A percentile compares a stretch with the other conserved stretches of the same genome.
Conservation (phyloP, 2,888 invertebrate species). For the Philhelius pedissequus region DNA sequence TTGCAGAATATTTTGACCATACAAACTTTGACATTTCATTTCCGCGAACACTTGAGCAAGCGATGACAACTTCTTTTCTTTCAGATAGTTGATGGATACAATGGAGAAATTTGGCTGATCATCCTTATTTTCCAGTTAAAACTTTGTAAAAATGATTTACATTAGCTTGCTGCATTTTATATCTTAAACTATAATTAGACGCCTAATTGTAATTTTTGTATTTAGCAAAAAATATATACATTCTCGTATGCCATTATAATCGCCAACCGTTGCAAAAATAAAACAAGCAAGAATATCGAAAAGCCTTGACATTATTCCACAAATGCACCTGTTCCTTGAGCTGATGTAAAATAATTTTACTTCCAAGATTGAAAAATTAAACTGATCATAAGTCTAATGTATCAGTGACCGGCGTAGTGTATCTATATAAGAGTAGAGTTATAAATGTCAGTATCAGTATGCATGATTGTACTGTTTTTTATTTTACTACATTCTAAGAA, state of each 20-base stretch:
- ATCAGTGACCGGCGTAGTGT: not conserved
- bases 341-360: not conserved
- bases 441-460: not conserved
- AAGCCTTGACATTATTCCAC: not conserved
- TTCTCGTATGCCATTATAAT: not conserved
- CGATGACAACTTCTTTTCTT: too few relatives aligned
- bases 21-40: too few relatives aligned
- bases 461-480: not conserved
- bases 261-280: not conserved
- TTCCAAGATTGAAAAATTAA: not conserved
- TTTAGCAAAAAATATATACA: too few relatives aligned
- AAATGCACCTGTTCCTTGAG: slow-evolving; percentile 3
- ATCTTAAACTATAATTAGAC: too few relatives aligned
- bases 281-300: not conserved
- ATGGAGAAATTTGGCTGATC: too few relatives aligned
- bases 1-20: too few relatives aligned
- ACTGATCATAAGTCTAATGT: not conserved
- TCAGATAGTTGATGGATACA: too few relatives aligned
- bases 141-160: too few relatives aligned
- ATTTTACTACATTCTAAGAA: not conserved
- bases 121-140: too few relatives aligned
- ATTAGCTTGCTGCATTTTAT: too few relatives aligned
- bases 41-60: too few relatives aligned
- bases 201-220: too few relatives aligned
- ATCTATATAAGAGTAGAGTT: not conserved